Evolutionary conservation across 2,888 invertebrate species (phyloP).

Genomic region (Polietes domitor): DNA sequence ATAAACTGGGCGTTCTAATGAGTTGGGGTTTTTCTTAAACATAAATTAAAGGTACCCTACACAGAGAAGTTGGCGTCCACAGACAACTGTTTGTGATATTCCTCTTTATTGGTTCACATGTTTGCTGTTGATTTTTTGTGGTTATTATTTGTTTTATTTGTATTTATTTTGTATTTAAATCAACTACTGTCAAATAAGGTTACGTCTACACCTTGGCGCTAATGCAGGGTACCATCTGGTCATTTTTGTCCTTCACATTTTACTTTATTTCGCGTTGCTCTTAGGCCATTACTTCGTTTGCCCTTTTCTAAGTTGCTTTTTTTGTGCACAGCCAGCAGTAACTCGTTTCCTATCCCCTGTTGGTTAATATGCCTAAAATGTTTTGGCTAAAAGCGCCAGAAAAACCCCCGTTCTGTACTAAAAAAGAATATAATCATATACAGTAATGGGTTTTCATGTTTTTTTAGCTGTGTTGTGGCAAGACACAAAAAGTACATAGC

Average conservation of each 20-base stretch:
- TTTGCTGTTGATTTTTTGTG: too few species aligned
- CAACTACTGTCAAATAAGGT: too few species aligned
- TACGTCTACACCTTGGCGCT: too few species aligned
- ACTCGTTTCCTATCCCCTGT: slow-evolving; percentile 29
- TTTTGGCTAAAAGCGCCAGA: background rate
- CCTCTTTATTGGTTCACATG: too few species aligned
- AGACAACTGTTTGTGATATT: too few species aligned
- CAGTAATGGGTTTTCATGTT: slow-evolving; percentile 38
- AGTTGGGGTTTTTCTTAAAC: too few species aligned
- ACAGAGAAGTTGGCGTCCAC: too few species aligned
- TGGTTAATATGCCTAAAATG: slow-evolving; percentile 51
- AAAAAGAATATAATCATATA: slow-evolving; percentile 45
- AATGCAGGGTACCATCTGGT: background rate
- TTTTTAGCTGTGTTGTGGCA: slow-evolving; percentile 11
- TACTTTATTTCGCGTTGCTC: background rate
- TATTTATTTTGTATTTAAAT: too few species aligned
- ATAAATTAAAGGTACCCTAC: too few species aligned
- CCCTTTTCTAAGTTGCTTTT: background rate
- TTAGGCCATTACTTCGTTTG: background rate
- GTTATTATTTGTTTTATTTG: too few species aligned
- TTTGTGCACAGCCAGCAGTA: background rate
- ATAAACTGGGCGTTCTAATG: too few species aligned
- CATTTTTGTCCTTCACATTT: background rate
- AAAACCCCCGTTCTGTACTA: background rate
- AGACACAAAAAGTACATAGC: background rate